These are phyloP conservation scores for Yoshiicerus persimilis DNA, from an alignment of 1,140 invertebrate species.

Conservation along the genomic window DNA sequence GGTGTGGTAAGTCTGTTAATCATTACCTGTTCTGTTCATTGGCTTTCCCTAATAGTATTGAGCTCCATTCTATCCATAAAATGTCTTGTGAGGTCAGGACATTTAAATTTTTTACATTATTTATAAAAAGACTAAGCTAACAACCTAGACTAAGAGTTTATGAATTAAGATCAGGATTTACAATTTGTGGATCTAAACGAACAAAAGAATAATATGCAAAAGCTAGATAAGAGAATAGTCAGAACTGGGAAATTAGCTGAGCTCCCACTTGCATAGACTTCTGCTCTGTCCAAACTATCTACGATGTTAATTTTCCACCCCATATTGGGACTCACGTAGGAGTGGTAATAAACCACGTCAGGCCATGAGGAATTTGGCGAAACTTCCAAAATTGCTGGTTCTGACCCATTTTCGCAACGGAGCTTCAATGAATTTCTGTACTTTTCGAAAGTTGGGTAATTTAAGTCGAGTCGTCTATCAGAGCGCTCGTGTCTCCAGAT, in stretches of 20 bases:
- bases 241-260: background rate
- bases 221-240: background rate
- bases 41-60: background rate
- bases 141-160: background rate
- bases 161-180: background rate
- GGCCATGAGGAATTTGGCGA: slow-evolving; percentile 89
- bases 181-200: background rate
- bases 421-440: slow-evolving; percentile 74
- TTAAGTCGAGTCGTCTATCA: slow-evolving; percentile 76
- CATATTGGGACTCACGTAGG: slow-evolving; percentile 87
- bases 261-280: background rate
- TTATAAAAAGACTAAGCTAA: background rate
- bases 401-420: slow-evolving; percentile 68
- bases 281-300: slow-evolving; percentile 60
- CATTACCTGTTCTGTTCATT: background rate
- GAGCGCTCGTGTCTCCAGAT: slow-evolving; percentile 65
- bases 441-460: slow-evolving; percentile 75
- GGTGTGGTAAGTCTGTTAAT: background rate
- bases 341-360: slow-evolving; percentile 90
- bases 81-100: background rate
- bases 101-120: background rate
- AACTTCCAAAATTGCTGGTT: slow-evolving; percentile 72
- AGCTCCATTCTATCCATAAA: background rate
- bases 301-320: slow-evolving; percentile 86
- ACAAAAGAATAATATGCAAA: background rate